Conservation (phyloP, 2,113 vertebrate species). For the Rhinogobius similis region DNA sequence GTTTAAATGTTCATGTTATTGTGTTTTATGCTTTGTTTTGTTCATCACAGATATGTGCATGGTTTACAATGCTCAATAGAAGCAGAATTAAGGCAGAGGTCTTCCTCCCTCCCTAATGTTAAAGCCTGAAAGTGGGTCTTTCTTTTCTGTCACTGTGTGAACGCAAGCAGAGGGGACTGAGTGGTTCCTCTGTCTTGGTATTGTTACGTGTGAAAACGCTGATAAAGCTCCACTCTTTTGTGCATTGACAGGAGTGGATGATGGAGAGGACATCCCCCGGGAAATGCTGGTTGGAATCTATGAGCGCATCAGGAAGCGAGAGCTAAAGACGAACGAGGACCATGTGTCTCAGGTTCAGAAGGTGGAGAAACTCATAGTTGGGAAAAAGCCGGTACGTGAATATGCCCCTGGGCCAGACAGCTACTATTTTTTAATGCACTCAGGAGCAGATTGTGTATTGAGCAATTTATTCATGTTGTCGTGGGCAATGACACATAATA, state of each 20-base stretch:
- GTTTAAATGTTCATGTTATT: too few species aligned
- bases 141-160: too few species aligned
- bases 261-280: slow-evolving; percentile 94
- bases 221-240: background rate
- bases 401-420: slow-evolving; percentile 19
- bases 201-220: too few species aligned
- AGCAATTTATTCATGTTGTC: slow-evolving; percentile 28
- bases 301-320: slow-evolving; percentile 92
- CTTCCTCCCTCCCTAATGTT: too few species aligned
- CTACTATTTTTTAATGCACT: slow-evolving; percentile 32
- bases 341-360: slow-evolving; percentile 98
- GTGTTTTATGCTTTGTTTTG: too few species aligned
- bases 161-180: too few species aligned
- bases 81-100: too few species aligned
- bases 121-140: too few species aligned
- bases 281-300: slow-evolving; percentile 96
- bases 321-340: slow-evolving; percentile 96
- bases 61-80: too few species aligned
- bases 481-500: slow-evolving; percentile 21
- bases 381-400: slow-evolving; percentile 91
- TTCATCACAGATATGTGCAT: too few species aligned
- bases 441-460: slow-evolving; percentile 18
- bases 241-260: slow-evolving; percentile 87
- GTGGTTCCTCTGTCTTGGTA: too few species aligned
- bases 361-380: slow-evolving; percentile 96